Evolutionary conservation across 2,888 invertebrate genomes (phyloP).

Genomic region (Diaprepes abbreviatus): DNA sequence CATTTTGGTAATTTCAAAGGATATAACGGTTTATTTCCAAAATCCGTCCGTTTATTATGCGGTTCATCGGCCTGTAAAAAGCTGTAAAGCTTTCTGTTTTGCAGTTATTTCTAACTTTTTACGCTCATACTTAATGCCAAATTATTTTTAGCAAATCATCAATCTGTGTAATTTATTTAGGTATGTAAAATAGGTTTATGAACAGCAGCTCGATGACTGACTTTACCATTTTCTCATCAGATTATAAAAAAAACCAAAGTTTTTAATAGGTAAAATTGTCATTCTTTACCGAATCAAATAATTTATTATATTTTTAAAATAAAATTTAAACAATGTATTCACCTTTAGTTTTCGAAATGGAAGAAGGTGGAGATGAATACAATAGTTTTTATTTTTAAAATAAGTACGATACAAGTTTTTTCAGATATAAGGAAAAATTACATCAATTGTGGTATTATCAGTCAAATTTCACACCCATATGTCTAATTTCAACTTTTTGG

Average conservation of each 20-base stretch:
- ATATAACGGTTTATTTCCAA: constrained; percentile 40
- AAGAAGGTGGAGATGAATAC: too few relatives aligned
- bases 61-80: constrained; percentile 39
- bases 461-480: too few relatives aligned
- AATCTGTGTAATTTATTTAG: constrained; percentile 29
- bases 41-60: constrained; percentile 30
- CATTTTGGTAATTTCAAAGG: constrained; percentile 15
- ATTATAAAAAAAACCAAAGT: not conserved
- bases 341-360: too few relatives aligned
- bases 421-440: too few relatives aligned
- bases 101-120: constrained; percentile 40
- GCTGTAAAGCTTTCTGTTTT: constrained; percentile 20
- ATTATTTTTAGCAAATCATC: constrained; percentile 29
- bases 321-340: too few relatives aligned
- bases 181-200: constrained; percentile 20
- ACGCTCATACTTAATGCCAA: constrained; percentile 11
- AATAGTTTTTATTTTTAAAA: too few relatives aligned
- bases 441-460: too few relatives aligned
- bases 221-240: not conserved
- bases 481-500: too few relatives aligned
- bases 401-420: too few relatives aligned
- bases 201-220: not conserved
- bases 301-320: too few relatives aligned
- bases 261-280: too few relatives aligned
- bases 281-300: too few relatives aligned